Conservation (phyloP, 2,797 vertebrate species). For the Cuculus canorus region DNA sequence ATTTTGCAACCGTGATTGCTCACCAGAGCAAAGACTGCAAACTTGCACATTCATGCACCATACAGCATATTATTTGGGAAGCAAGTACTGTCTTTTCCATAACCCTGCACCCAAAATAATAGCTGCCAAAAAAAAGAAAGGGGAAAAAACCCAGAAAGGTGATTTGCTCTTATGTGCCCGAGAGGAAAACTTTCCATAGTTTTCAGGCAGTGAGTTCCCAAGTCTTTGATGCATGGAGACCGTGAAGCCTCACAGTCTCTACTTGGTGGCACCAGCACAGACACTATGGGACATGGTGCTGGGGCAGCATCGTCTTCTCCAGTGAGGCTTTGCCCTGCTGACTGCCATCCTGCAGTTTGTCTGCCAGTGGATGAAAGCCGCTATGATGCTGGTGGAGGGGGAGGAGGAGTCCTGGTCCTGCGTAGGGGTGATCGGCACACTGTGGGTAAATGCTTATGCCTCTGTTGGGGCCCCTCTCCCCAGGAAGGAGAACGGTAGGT, state of each 20-base stretch:
- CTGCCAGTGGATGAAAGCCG: not conserved
- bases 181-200: not conserved
- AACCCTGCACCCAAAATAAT: not conserved
- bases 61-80: not conserved
- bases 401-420: not conserved
- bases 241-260: not conserved
- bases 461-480: not conserved
- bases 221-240: rapidly evolving
- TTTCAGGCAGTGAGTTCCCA: not conserved
- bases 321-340: not conserved
- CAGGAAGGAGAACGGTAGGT: not conserved
- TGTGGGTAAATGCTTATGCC: rapidly evolving
- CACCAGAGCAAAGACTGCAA: not conserved
- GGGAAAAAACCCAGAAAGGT: too few relatives aligned
- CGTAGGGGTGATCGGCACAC: not conserved
- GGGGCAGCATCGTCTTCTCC: not conserved
- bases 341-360: not conserved
- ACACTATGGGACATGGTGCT: not conserved
- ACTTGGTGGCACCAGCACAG: not conserved
- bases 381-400: not conserved
- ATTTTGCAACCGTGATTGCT: not conserved
- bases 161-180: not conserved
- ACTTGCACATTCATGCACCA: not conserved
- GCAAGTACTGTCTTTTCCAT: not conserved
- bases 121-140: rapidly evolving